Evolutionary conservation across 2,888 invertebrate species (phyloP), one percentile per base, ranked within the genome.

Genomic region (Gari tellinella): DNA sequence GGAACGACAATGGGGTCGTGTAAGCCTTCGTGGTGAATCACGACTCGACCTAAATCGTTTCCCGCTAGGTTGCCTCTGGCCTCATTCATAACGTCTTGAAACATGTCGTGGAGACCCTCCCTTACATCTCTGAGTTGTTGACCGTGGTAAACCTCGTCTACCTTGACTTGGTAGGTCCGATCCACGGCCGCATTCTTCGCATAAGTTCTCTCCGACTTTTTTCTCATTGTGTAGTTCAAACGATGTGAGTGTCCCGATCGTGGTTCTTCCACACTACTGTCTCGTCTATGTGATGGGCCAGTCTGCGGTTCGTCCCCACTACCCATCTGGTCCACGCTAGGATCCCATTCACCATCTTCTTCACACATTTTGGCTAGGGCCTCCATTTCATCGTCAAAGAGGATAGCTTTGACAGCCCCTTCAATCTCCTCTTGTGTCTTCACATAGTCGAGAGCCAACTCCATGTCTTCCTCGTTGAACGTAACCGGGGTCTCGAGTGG

Each of bases 1-100:
- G 67, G 75, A 23, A 75, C 66, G 5, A 75, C 65, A 2, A 75
- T 64, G 1, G 76, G 64, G 41, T 66, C 57, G 37, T 72, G 61
- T 23, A 72, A 45, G 14, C 51, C 38, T 15, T 55, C 38, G 41
- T 72, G 72, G 15, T 72, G 51, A 4, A 66, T 57, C 7, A 72
- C 52, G 12, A 72, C 38, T 0, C 66, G 19, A 14, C 66, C 61
- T 3, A 72, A 40, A 15, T 72, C 66, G 19, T 61, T 61, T 26
- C 41, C 53, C 14, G 49, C 48, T 21, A 65, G 38, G 21, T 53
- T 48, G 1, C 38, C 55, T 2, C 55, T 45, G 10, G 63, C 53
- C n/a, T 48, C 15, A 14, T 46, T 25, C 31, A 63, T 19, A 14
- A 63, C 48, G 1, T 55, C 53, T 1, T 63, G 15, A 40, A 64